These are phyloP conservation scores for Tigriopus californicus DNA, from an alignment of 2,888 invertebrate genomes.

Conservation along the genomic window DNA sequence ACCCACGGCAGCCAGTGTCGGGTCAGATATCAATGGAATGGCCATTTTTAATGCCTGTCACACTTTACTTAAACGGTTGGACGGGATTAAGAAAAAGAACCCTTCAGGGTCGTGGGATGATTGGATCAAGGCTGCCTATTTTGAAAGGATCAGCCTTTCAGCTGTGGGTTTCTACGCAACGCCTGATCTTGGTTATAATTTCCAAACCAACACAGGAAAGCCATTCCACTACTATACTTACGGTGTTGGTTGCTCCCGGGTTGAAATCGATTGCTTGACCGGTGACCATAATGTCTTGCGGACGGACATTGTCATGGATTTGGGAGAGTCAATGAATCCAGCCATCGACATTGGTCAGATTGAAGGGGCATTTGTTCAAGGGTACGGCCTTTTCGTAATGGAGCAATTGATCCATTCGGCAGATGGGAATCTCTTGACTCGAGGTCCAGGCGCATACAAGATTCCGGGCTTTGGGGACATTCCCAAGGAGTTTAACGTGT, in stretches of 20 bases:
- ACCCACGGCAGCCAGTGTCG: constrained; percentile 69
- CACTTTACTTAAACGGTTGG: constrained; percentile 48
- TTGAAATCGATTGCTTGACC: constrained; percentile 81
- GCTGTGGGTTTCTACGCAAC: constrained; percentile 60
- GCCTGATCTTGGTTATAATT: constrained; percentile 51
- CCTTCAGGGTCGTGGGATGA: constrained; percentile 65
- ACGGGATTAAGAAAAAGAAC: constrained; percentile 49
- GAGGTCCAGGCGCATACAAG: constrained; percentile 85
- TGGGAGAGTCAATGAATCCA: constrained; percentile 83
- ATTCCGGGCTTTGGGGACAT: constrained; percentile 38
- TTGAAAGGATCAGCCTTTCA: constrained; percentile 55
- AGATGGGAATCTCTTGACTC: constrained; percentile 54
- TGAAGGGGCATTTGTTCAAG: constrained; percentile 86
- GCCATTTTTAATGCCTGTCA: constrained; percentile 68
- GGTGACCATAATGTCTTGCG: constrained; percentile 69
- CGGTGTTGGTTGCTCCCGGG: constrained; percentile 67
- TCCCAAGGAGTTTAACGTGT: constrained; percentile 52
- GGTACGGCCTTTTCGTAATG: constrained; percentile 73
- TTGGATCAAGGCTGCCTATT: constrained; percentile 57
- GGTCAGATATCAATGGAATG: constrained; percentile 80
- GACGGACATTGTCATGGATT: constrained; percentile 89
- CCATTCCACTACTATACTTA: constrained; percentile 67
- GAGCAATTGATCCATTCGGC: constrained; percentile 78
- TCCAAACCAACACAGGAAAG: constrained; percentile 38
- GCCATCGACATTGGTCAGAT: constrained; percentile 92